Base-by-base conservation (phyloP, 1,140 invertebrate genomes). In the Pseudomyrmex gracilis region DNA sequence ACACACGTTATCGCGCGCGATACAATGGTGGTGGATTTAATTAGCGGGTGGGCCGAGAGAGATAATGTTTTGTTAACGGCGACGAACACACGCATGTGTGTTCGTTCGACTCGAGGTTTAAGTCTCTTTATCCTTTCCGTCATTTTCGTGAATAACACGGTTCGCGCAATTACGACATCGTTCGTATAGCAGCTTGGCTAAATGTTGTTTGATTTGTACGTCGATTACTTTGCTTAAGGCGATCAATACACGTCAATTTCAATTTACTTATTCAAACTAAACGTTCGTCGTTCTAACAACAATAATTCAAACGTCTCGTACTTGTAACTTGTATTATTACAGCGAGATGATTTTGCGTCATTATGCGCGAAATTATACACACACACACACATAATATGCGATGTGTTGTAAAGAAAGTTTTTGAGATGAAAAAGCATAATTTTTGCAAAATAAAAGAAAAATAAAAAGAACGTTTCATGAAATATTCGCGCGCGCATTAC, bases 1-100 rank as follows among this genome's bases (percentile, higher is more conserved):
- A 22, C 34, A 22, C 34, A 17, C 17, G 49, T 80, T 70, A 68
- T 43, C n/a, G 24, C 17, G 24, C 17, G 49, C 60, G 17, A n/a
- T 13, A 82, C 70, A 82, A 82, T 74, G 17, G 17, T 17, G 70
- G 57, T 34, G 34, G 34, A 34, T 74, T 82, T 82, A 82, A 82
- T 82, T 82, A 82, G 74, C 58, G 22, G 10, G n/a, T 13, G 24
- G 55, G 43, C 24, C 45, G n/a, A n/a, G n/a, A 74, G 43, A 82
- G 60, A 74, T 58, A 74, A 15, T 73, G 78, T 73, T 74, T 73
- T 74, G 57, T 55, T 71, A 80, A 61, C 17, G 24, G 58, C 70
- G 47, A 58, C 34, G 24, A 64, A 57, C 64, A 43, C 20, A 49
- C 24, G 24, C 68, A 73, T 47, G 58, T 45, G 45, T 60, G 57